phyloP scores from a whole-genome alignment of 2,888 invertebrate species.

The Trichopoda pennipes region DNA sequence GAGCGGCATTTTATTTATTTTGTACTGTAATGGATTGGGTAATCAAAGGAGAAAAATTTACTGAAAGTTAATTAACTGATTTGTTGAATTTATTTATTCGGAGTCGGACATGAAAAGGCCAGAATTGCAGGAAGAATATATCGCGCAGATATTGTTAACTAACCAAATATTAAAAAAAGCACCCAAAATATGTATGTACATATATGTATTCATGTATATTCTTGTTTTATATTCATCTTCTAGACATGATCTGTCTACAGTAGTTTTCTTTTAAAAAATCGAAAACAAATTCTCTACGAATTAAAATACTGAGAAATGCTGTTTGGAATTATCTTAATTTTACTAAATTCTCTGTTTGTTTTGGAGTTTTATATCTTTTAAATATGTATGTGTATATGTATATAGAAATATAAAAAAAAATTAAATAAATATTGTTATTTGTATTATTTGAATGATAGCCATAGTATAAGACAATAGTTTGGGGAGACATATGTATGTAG shows the following conservation, averaged over 20 bases:
- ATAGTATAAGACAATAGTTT: neutral
- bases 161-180: neutral
- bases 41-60: too few relatives aligned
- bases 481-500: conserved; percentile 1
- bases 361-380: conserved; percentile 17
- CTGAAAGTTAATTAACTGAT: too few relatives aligned
- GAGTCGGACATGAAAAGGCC: too few relatives aligned
- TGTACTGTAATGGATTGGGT: too few relatives aligned
- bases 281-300: conserved; percentile 34
- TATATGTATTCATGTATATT: neutral
- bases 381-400: conserved; percentile 16
- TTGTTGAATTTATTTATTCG: too few relatives aligned
- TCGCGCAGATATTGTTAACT: neutral
- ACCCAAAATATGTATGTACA: neutral
- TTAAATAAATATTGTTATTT: conserved; percentile 7
- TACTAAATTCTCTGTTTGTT: conserved; percentile 50
- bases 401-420: neutral
- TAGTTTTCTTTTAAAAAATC: conserved; percentile 15
- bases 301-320: conserved; percentile 33
- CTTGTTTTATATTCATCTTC: conserved; percentile 36
- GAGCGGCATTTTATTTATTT: too few relatives aligned
- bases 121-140: neutral
- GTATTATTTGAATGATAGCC: neutral
- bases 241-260: conserved; percentile 21
- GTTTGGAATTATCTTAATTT: conserved; percentile 33